phyloP scores from a whole-genome alignment of 2,888 invertebrate species.

The Zygogramma bicolorata region DNA sequence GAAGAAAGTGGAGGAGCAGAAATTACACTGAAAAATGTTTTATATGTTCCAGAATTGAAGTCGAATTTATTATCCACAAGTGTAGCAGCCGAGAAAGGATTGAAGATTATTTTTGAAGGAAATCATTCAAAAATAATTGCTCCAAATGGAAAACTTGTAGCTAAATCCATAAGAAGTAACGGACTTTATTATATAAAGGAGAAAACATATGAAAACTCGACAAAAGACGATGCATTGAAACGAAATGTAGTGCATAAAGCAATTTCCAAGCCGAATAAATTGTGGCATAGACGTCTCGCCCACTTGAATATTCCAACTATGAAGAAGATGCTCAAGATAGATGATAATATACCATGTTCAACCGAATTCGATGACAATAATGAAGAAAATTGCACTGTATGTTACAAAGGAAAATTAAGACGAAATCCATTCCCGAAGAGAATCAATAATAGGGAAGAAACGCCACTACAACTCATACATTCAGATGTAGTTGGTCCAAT shows the following conservation, averaged over 20 bases:
- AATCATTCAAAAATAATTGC: not conserved
- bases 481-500: conserved; percentile 9
- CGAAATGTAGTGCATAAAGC: no score
- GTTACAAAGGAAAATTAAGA: no score
- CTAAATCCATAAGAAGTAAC: not conserved
- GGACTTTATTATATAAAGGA: not conserved
- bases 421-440: no score
- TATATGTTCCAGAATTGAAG: not conserved
- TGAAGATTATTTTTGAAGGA: not conserved
- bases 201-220: no score
- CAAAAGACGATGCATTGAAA: no score
- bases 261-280: no score
- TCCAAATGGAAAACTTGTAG: not conserved
- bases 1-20: not conserved
- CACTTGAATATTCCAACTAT: no score
- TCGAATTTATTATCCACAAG: not conserved
- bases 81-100: not conserved
- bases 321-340: no score
- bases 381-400: no score
- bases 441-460: not conserved
- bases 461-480: not conserved
- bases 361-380: no score
- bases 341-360: no score
- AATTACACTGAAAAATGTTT: not conserved
- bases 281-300: no score